Percentiles rank a stretch among this genome's conserved stretches.
These are phyloP conservation scores for Laothoe populi DNA, from an alignment of 2,888 invertebrate species.

Conservation along the genomic window DNA sequence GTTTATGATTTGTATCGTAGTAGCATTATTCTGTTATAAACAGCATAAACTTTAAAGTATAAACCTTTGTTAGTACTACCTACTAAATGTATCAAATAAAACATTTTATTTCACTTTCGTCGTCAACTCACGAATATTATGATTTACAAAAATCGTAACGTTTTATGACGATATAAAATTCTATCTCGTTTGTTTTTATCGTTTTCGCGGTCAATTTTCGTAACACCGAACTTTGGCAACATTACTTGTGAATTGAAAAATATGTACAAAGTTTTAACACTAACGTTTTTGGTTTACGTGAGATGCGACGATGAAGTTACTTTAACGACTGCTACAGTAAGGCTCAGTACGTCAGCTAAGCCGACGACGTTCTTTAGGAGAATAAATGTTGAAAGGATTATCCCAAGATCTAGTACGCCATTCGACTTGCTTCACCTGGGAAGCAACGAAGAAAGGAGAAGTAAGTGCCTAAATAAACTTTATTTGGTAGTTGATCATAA, in stretches of 20 bases:
- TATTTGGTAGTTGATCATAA: no score
- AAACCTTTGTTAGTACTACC: not conserved
- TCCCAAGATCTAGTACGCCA: conserved; percentile 33
- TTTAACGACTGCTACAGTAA: conserved; percentile 46
- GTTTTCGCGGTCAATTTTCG: conserved; percentile 41
- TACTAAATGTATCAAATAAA: conserved; percentile 16
- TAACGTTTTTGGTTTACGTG: conserved; percentile 28
- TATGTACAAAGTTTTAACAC: conserved; percentile 9
- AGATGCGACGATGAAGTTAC: conserved; percentile 34
- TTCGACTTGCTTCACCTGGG: conserved; percentile 40
- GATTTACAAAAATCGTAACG: conserved; percentile 47
- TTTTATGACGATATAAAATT: conserved; percentile 57
- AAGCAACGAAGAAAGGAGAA: conserved; percentile 36
- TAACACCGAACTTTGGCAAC: not conserved
- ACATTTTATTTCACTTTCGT: conserved; percentile 12
- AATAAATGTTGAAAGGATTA: conserved; percentile 39
- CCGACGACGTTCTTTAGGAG: conserved; percentile 46
- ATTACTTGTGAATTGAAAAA: conserved; percentile 33
- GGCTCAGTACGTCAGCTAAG: conserved; percentile 42
- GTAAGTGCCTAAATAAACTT: conserved; percentile 37
- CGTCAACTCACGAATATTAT: not conserved
- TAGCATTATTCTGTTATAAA: no score
- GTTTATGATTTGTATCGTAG: no score
- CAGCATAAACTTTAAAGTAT: not conserved
- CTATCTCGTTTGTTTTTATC: conserved; percentile 44